Evolutionary conservation across 2,797 vertebrate genomes (phyloP), one percentile per base, ranked within the genome.

Genomic region (Lophius americanus): DNA sequence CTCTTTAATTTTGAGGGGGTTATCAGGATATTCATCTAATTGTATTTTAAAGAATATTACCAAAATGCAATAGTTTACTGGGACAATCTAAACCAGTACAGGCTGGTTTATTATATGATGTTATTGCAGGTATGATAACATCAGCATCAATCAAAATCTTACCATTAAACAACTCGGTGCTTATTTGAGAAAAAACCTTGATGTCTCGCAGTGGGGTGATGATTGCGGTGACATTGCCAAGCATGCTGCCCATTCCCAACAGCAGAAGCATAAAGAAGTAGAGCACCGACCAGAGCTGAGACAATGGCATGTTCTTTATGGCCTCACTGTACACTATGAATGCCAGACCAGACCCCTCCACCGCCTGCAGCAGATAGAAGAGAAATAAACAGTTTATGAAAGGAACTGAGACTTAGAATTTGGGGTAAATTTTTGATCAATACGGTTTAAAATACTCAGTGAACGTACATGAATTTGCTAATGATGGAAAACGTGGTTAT

Each of bases 271-370:
- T 99, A 68, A 90, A 0, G 65, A 98, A 99, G 88, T 98, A 99
- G 1, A 99, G 92, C 59, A 96, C 93, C 0, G 97, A 97, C 94
- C 97, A 99, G 35, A 98, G 85, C 92, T 98, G 97, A 2, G 97
- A 83, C 51, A 95, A 68, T 0, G 95, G 95, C 97, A 99, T 97
- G 89, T 96, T 96, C 68, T 93, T 96, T 35, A 99, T 99, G 0
- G 96, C 97, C 87, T 99, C 97, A 0, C 94, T 97, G 82, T 97
- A 98, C 70, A 99, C 93, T 0, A 99, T 98, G 73, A 98, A 99
- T 1, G 96, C 96, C 80, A 99, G 84, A 4, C 97, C 97, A 0
- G 96, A 91, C 1, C 97, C 97, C 79, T 98, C 96, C 7, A 96
- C 96, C 0, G 96, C 97, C 97, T 99, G 84, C 3, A 58, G 49